A percentile compares a stretch with the other conserved stretches of the same genome.
Evolutionary conservation across 2,888 invertebrate genomes (phyloP).

Genomic region (Epinotia ramella): DNA sequence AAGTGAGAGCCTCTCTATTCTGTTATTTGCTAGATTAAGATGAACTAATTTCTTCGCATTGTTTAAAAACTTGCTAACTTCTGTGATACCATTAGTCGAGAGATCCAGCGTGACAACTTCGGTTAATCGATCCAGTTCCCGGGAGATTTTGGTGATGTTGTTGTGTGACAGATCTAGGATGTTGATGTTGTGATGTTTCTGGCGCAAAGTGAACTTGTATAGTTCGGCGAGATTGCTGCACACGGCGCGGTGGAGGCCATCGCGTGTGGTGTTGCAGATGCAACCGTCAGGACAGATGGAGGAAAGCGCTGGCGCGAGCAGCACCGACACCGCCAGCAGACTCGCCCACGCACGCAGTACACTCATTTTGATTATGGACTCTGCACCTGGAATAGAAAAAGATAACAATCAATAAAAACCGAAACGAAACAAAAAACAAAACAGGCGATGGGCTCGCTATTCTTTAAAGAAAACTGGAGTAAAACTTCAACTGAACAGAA

Average conservation of each 20-base stretch:
- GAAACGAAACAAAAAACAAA: neutral
- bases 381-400: constrained; percentile 74
- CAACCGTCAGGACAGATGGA: constrained; percentile 83
- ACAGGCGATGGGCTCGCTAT: too few species aligned
- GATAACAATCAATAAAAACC: constrained; percentile 47
- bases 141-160: constrained; percentile 84
- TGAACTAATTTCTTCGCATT: constrained; percentile 86
- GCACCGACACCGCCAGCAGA: constrained; percentile 66
- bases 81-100: constrained; percentile 86
- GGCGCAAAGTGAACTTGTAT: constrained; percentile 85
- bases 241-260: constrained; percentile 87
- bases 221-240: constrained; percentile 90
- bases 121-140: constrained; percentile 85
- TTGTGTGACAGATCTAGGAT: constrained; percentile 87
- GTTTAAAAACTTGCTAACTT: constrained; percentile 84
- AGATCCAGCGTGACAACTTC: constrained; percentile 87
- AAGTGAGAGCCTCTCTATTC: constrained; percentile 82
- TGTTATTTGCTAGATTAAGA: constrained; percentile 86
- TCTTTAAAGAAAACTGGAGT: too few species aligned
- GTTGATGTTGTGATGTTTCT: constrained; percentile 82
- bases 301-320: constrained; percentile 65
- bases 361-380: constrained; percentile 66
- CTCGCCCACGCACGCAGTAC: constrained; percentile 64
- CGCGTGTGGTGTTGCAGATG: constrained; percentile 87
- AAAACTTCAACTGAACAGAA: too few species aligned